phyloP scores from a whole-genome alignment of 2,113 vertebrate genomes.

The Myocastor coypus region DNA sequence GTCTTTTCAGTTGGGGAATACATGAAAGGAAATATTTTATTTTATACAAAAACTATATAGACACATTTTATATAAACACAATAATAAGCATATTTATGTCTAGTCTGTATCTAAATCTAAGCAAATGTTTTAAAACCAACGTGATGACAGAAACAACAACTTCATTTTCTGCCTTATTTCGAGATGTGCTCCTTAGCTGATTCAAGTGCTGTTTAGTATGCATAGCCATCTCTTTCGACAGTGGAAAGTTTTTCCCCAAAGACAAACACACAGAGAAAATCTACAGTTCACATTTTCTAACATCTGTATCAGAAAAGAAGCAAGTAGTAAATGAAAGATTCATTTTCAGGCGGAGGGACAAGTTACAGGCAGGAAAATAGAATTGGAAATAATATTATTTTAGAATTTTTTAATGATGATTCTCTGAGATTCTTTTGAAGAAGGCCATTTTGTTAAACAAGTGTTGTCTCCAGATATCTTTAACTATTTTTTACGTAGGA shows the following conservation, averaged over 20 bases:
- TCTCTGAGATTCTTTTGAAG: background rate
- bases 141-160: constrained; percentile 39
- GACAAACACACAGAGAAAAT: constrained; percentile 55
- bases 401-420: constrained; percentile 26
- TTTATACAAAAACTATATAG: background rate
- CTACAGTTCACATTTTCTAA: constrained; percentile 39
- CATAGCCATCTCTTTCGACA: constrained; percentile 67
- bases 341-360: background rate
- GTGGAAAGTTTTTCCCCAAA: constrained; percentile 70
- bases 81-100: background rate
- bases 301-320: background rate
- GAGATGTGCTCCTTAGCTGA: constrained; percentile 31
- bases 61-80: background rate
- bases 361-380: background rate
- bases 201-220: constrained; percentile 75
- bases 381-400: constrained; percentile 17
- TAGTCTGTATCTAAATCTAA: constrained; percentile 28
- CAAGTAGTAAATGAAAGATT: background rate
- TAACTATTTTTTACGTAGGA: background rate
- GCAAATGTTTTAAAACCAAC: background rate
- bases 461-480: background rate
- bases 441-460: constrained; percentile 1
- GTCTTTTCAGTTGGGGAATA: background rate
- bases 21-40: background rate
- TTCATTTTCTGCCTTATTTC: constrained; percentile 41